Evolutionary conservation across 64 coral and sea anemone species (phyloP).

Genomic region (Montipora cactus): DNA sequence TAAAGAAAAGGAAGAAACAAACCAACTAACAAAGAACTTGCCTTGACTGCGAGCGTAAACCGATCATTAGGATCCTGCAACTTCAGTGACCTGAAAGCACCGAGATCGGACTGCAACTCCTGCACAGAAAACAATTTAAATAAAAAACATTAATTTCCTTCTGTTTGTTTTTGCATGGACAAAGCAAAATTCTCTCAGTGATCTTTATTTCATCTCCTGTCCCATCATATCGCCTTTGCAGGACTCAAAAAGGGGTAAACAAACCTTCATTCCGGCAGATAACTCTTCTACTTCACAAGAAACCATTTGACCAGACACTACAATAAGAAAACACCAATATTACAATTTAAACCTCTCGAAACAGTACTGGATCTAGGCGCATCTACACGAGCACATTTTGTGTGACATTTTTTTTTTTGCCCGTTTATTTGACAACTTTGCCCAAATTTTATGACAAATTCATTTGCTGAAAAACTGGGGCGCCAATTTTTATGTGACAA

Average conservation of each 20-base stretch:
- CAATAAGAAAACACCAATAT: neutral
- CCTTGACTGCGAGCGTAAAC: constrained; percentile 60
- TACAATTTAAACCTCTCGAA: no score
- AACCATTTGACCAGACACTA: constrained; percentile 92
- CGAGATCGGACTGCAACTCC: constrained; percentile 55
- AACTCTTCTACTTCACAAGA: constrained; percentile 85
- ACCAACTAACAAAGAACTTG: neutral
- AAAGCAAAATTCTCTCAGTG: no score
- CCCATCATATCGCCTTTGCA: neutral
- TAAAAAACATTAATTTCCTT: neutral
- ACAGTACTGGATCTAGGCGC: no score
- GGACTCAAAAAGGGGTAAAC: neutral
- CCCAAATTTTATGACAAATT: no score
- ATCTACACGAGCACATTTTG: no score
- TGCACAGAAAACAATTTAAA: neutral
- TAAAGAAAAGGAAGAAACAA: no score
- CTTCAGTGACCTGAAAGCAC: constrained; percentile 54
- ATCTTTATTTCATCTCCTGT: no score
- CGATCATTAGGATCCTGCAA: constrained; percentile 57
- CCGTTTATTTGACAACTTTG: no score
- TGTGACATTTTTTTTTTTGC: no score
- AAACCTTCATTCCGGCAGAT: constrained; percentile 83
- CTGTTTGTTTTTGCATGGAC: no score
- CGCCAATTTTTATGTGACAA: no score
- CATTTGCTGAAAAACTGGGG: no score